Base-by-base conservation (phyloP, 2,888 invertebrate species). In the Anoncus sp. region DNA sequence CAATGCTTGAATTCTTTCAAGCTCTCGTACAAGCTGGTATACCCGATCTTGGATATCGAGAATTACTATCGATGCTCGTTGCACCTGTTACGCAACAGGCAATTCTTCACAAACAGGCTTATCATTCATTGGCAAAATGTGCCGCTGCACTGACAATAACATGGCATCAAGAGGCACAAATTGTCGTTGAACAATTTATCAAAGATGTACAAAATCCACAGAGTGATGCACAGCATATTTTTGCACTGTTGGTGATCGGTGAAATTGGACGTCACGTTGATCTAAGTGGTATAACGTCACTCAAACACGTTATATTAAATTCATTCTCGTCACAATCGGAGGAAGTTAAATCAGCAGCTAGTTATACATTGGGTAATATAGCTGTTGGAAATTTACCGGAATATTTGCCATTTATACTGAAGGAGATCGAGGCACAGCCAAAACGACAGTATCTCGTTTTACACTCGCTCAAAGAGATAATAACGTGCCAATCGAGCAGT, bases 311-410 rank as follows among this genome's bases (percentile, higher is more conserved):
- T 12, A 95, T 97, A 63, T 93, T 99, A 77, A 94, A 95, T 81
- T 97, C 98, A 18, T 99, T 99, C 91, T 94, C 96, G 0, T 97
- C 97, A 4, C 94, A 95, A 12, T 98, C 98, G 0, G 99, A 99
- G 91, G 99, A 99, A 91, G 97, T 99, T 2, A 99, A 99, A 92
- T 97, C 98, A 0, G 99, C 99, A 0, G 99, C 99, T 14, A 98
- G 99, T 82, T 98, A 99, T 92, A 97, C 99, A 0, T 93, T 99
- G 57, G 99, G 99, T 18, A 98, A 98, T 69, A 96, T 99, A 24
- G 97, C 98, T 6, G 98, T 99, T 72, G 99, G 99, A 55, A 99
- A 99, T 92, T 92, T 99, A 82, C 95, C 96, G 12, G 95, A 96
- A 86, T 99, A 98, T 92, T 93, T 99, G 86, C 99, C 99, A 0